Evolutionary conservation across 2,797 vertebrate species (phyloP), one percentile per base, ranked within the genome.

Genomic region (Platalea minor): DNA sequence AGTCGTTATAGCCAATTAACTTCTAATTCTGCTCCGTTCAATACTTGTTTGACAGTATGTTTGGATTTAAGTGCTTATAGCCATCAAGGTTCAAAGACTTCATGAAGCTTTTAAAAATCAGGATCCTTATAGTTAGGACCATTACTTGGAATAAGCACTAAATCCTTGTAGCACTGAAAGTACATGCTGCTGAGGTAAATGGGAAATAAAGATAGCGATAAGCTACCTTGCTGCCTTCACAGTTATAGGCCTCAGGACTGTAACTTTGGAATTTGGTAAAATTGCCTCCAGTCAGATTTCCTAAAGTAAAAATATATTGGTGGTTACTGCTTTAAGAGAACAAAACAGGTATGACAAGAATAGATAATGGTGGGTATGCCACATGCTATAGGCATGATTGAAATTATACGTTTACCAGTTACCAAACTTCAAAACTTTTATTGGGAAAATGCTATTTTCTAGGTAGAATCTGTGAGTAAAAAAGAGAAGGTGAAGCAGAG

Each of bases 401-500:
- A 93, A 89, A 50, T 77, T 0, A 69, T 17, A 43, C 11, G 3
- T 65, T 61, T 88, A 63, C n/a, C 33, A 73, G 29, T 73, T 86
- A 73, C 35, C n/a, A 80, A 75, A 51, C 61, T 72, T 90, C 80
- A 93, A 17, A 85, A 70, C 41, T 83, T 88, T 90, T 67, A 85
- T 65, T 73, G 81, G 80, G 57, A 63, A 95, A 94, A 85, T 91
- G 54, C 45, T 89, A 9, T 94, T 95, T 90, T 97, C 28, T 97
- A 99, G 99, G 99, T 99, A 91, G 98, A 99, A 93, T 98, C 99
- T 10, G 99, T 99, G 95, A 99, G 98, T 97, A 99, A 98, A 95
- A 99, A 99, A 84, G 99, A 99, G 97, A 99, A 99, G 96, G 98
- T 98, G 78, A 99, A 99, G 97, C 99, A 99, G 97, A 98, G 99